Evolutionary conservation across 2,888 invertebrate species (phyloP), one percentile per base, ranked within the genome.

Genomic region (Beris chalybata): DNA sequence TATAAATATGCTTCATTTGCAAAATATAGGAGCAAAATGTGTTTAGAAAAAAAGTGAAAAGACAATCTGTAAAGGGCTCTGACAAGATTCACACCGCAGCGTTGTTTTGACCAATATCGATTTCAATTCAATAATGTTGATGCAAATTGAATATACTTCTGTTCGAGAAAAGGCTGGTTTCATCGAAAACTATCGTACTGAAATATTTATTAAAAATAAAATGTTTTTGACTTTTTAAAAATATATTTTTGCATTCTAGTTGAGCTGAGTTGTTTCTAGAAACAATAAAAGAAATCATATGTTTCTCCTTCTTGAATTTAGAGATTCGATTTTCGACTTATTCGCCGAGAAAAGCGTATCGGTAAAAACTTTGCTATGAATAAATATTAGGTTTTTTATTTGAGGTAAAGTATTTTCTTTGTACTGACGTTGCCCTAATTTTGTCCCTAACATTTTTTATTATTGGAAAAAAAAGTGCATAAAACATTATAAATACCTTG

Each of bases 31-130:
- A 45, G 47, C 58, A 29, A 47, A 58, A 30, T 53, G 43, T 56
- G 64, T 64, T 67, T 67, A 30, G 67, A 67, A 64, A 66, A 67
- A 66, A 56, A 68, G 65, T 61, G 61, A 65, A 57, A 66, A 66
- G 63, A 38, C 57, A 52, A 58, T 57, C 64, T 58, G 66, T 67
- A 66, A 54, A 67, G 65, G 30, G 15, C 29, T 38, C 38, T 38
- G 38, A 64, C 67, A 65, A 67, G 73, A 74, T 71, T 71, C 75
- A 74, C 65, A 67, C 73, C 38, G 72, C 77, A 75, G 75, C 75
- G 76, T 77, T 78, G 76, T 77, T 77, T 77, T 74, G 74, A 77
- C 75, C 75, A 76, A 70, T 73, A 75, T 74, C 74, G 69, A 38
- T 5, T 5, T 7, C 3, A 7, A 38, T 38, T 38, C 9, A 38